Evolutionary conservation across 2,888 invertebrate genomes (phyloP), one percentile per base, ranked within the genome.

Genomic region (Craniophora ligustri): DNA sequence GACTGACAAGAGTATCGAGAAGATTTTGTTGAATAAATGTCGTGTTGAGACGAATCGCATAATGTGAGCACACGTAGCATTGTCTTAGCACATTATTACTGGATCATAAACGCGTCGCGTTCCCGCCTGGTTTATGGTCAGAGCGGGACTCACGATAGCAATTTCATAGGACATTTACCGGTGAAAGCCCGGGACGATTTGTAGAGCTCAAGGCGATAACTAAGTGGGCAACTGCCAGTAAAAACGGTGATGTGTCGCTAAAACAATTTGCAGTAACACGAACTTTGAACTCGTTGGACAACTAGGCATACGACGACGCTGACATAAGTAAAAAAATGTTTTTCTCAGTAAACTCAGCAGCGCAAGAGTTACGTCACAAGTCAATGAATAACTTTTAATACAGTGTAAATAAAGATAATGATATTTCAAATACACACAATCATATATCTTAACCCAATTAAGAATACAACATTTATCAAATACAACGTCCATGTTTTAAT

Each of bases 111-210:
- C 83, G 88, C 85, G 85, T 83, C 85, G 81, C 82, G 73, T 83
- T 82, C 79, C 76, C 62, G 75, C 75, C 81, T 89, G 81, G 73
- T 92, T 91, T 91, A 92, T 88, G 81, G 81, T 72, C 81, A 51
- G 77, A 75, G 84, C 88, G 90, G 81, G 88, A 87, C 88, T 91
- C 91, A 91, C 91, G 91, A 91, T 84, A 82, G 84, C 89, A 89
- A 91, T 91, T 91, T 89, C 84, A 78, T 86, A 83, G 86, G 86
- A 89, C 87, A 86, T 89, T 91, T 88, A 85, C 82, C 74, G 80
- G 81, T 72, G 85, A 86, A 85, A 86, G 84, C 77, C 73, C 49
- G 73, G 69, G 82, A 84, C 85, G 82, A 89, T 89, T 89, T 88
- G 91, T 86, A 70, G 77, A 69, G 81, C 84, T 84, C 69, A 72